Conservation (phyloP, 2,797 vertebrate genomes). For the Ctenopoma kingsleyae region DNA sequence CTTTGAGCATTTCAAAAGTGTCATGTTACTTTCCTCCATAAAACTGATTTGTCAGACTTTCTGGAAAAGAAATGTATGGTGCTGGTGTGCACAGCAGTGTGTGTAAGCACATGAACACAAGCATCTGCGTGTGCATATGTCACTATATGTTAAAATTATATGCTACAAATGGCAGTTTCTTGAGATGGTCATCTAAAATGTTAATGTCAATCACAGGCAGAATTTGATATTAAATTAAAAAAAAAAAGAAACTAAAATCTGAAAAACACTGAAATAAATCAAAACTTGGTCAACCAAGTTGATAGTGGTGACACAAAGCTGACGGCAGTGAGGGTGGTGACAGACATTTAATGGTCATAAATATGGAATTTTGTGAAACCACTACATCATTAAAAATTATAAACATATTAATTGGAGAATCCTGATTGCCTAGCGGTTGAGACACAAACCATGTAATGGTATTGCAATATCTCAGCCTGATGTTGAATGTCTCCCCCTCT, state of each 20-base stretch:
- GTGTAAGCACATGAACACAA: slow-evolving; percentile 32
- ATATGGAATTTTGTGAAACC: slow-evolving; percentile 38
- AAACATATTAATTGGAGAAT: slow-evolving; percentile 33
- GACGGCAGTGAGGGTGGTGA: slow-evolving; percentile 20
- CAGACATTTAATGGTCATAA: slow-evolving; percentile 28
- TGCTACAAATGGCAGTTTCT: background rate
- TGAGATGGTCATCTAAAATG: background rate
- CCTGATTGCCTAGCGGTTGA: slow-evolving; percentile 17
- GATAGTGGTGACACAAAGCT: slow-evolving; percentile 20
- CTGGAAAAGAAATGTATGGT: slow-evolving; percentile 55
- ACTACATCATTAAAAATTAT: slow-evolving; percentile 34
- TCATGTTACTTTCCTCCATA: slow-evolving; percentile 68
- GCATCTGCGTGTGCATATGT: slow-evolving; percentile 25
- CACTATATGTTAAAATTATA: slow-evolving; percentile 16
- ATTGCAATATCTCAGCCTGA: background rate
- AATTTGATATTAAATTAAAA: background rate
- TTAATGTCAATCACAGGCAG: background rate
- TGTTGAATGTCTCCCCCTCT: background rate
- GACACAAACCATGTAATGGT: slow-evolving; percentile 17
- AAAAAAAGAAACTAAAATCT: background rate
- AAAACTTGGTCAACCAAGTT: background rate
- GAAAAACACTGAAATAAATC: slow-evolving; percentile 22
- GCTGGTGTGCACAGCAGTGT: slow-evolving; percentile 50
- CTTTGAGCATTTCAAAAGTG: slow-evolving; percentile 59
- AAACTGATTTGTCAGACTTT: slow-evolving; percentile 78